A percentile compares a stretch with the other conserved stretches of the same genome.
Conservation (phyloP, 2,113 vertebrate genomes). For the Thunnus maccoyii region DNA sequence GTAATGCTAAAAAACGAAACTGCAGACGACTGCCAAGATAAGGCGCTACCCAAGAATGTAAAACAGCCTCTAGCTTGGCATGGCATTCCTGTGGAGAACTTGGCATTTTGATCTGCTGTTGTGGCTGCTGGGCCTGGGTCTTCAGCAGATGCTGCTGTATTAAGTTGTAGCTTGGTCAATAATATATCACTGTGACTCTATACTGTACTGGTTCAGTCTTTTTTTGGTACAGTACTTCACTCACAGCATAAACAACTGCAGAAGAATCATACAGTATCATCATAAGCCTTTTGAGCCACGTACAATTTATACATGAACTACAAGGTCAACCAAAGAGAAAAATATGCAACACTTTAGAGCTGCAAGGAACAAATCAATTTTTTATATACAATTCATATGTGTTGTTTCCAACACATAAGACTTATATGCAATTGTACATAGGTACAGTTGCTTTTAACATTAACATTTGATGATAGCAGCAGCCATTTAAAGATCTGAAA, state of each 20-base stretch:
- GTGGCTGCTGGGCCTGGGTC: constrained; percentile 17
- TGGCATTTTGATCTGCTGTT: constrained; percentile 47
- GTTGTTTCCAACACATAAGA: neutral
- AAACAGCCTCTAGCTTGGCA: constrained; percentile 37
- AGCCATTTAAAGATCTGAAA: constrained; percentile 35
- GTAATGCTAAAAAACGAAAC: constrained; percentile 26
- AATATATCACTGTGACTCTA: constrained; percentile 12
- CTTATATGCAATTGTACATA: neutral
- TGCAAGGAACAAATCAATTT: constrained; percentile 21
- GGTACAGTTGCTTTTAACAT: constrained; percentile 45
- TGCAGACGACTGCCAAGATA: constrained; percentile 1
- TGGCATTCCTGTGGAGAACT: constrained; percentile 26
- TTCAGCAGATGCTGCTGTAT: constrained; percentile 8
- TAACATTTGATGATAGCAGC: constrained; percentile 47
- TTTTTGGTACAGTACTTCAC: constrained; percentile 8
- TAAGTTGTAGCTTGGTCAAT: constrained; percentile 25
- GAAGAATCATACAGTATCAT: neutral
- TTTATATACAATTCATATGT: neutral
- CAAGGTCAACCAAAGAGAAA: constrained; percentile 6
- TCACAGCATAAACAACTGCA: neutral
- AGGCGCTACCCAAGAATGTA: neutral
- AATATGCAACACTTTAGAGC: neutral
- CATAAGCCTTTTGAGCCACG: neutral
- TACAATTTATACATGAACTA: neutral
- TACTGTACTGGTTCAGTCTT: constrained; percentile 4